Evolutionary conservation across 2,888 invertebrate species (phyloP), one percentile per base, ranked within the genome.

Genomic region (Microplitis deprimator): DNA sequence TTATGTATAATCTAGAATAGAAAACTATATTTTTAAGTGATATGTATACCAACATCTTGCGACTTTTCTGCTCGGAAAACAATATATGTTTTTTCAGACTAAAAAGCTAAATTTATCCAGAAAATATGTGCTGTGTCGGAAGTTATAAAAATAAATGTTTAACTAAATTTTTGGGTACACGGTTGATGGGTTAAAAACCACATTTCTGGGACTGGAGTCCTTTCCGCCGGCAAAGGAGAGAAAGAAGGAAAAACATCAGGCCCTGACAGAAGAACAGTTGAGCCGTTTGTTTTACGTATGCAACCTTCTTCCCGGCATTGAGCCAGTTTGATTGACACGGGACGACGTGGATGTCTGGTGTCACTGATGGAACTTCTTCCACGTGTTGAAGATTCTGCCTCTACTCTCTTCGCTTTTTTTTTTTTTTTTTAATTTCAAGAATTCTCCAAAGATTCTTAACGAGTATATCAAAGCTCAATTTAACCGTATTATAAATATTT

Each of bases 251-350:
- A 61, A 72, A 40, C 64, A 41, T 64, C 71, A 76, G 62, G 50
- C 62, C 75, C 64, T 69, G 67, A 60, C 71, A 75, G 62, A 67
- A 74, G 73, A 79, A 81, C 81, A 81, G 79, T 70, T 78, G 73
- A 77, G 60, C 79, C 83, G 81, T 83, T 82, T 83, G 83, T 81
- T 82, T 81, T 81, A 79, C 74, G 70, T 76, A 70, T 74, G 62
- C 77, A 64, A 76, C 78, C 78, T 69, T 77, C 76, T 74, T 76
- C 65, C 62, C 68, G 17, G 73, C 69, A 68, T 61, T 62, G 50
- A 64, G 17, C 13, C 62, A 68, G 73, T 77, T 78, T 76, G 69
- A 77, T 79, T 77, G 77, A 77, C 77, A 77, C 50, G 73, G 77
- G 77, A 74, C 70, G 71, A 77, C 70, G 77, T 65, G 68, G 65